Conservation (phyloP, 2,113 vertebrate species). For the Pluvialis apricaria region DNA sequence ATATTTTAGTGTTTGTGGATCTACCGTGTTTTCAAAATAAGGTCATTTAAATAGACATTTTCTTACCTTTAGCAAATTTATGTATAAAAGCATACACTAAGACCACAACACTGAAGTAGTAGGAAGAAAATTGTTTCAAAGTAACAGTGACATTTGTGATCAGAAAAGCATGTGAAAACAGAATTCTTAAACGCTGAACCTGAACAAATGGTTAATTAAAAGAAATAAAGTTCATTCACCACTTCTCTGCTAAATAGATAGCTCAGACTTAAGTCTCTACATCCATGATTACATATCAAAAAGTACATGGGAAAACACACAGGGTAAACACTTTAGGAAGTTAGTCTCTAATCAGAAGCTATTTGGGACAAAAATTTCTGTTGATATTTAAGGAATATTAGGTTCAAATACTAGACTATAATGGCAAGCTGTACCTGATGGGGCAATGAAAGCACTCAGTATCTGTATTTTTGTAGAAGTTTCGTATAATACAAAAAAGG, state of each 20-base stretch:
- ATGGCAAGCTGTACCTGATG: neutral
- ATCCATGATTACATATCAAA: neutral
- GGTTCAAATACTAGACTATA: neutral
- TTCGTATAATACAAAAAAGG: neutral
- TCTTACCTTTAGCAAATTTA: neutral
- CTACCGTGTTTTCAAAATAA: neutral
- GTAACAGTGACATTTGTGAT: neutral
- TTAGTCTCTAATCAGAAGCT: neutral
- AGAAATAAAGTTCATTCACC: neutral
- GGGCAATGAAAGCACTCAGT: neutral
- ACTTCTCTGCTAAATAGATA: neutral
- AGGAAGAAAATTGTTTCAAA: neutral
- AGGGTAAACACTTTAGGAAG: neutral
- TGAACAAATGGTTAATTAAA: neutral
- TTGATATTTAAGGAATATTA: neutral
- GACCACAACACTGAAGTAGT: neutral
- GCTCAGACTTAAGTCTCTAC: neutral
- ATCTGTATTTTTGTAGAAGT: neutral
- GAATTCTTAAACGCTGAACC: neutral
- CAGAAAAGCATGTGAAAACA: neutral
- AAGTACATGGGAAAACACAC: neutral
- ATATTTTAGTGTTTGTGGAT: neutral
- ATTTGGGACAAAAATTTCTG: neutral
- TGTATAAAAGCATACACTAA: neutral
- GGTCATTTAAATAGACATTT: neutral